Base-by-base conservation (phyloP, 2,888 invertebrate genomes). In the Drosophila falleni region DNA sequence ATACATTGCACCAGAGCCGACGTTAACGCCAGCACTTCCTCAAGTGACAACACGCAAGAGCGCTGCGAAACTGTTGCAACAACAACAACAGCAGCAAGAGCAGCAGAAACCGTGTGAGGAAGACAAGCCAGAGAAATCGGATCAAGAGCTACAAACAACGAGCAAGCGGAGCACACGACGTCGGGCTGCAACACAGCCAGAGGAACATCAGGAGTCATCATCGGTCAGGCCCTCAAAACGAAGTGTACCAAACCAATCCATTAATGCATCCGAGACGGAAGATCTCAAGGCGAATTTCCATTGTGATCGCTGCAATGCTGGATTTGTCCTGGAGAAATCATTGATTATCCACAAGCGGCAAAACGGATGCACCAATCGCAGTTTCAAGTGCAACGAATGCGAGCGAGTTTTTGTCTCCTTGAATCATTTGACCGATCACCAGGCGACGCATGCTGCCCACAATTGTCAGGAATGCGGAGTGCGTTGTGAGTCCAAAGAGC, bases 351-450 rank as follows among this genome's bases (percentile, higher is more conserved):
- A 93, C 55, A 76, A 83, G 1, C 90, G 92, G 39, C 93, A 72
- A 83, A 93, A 15, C 41, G 94, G 94, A 61, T 93, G 94, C 19
- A 92, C 93, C 26, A 91, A 92, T 37, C 92, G 93, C 46, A 93
- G 93, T 0, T 93, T 92, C 33, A 90, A 90, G 11, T 95, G 95
- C 65, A 90, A 93, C 0, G 82, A 93, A n/a, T 93, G 93, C 53
- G 83, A 89, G 2, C 89, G 91, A 29, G 94, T 94, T 26, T 95
- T 95, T 64, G 93, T 94, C n/a, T 94, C 94, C 33, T 92, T 93
- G 67, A 93, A 94, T 0, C 94, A 93, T 71, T 90, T 95, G 50
- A 93, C 94, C 8, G 94, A 94, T 11, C 95, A 95, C 69, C 92
- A 94, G 56, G 75, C 78, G 0, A 86, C 81, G 0, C 93, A 92